Base-by-base conservation (phyloP, 1,140 invertebrate species). In the Trachelipus rathkii region DNA sequence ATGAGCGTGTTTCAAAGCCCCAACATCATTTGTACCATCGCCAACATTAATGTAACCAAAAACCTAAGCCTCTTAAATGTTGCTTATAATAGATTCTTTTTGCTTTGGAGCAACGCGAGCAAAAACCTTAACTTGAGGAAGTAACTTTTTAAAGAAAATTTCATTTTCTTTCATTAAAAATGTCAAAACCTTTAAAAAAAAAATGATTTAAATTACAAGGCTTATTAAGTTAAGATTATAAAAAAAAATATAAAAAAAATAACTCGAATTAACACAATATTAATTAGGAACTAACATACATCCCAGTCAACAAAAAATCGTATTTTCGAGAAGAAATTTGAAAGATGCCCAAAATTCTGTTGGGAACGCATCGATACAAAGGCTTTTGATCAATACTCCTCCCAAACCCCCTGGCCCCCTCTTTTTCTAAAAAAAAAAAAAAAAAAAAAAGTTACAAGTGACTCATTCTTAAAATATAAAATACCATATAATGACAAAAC, bases 11-110 rank as follows among this genome's bases (percentile, higher is more conserved):
- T 99, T 99, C 10, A 99, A 87, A 24, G 98, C 98, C n/a, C 98
- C 98, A 33, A 99, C 98, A 88, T 99, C 98, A 87, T 99, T 99
- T 1, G 98, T 99, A 78, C 98, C 98, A 88, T 99, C 98, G n/a
- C 98, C 98, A 85, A 99, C 98, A 99, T 99, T 0, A 99, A 85
- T 0, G 96, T 98, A 4, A 89, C 89, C n/a, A n/a, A 83, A 90
- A 97, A 23, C 97, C 97, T 0, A 95, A 84, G 44, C 89, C 89
- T 87, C 85, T 98, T 98, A 44, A 99, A 85, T 10, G 91, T 90
- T 1, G 94, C n/a, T 92, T 53, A 99, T 93, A 2, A 98, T 93
- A 84, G 91, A 92, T 87, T 99, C 97, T 86, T 98, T 98, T 84
- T 98, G 96, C 84, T 97, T 98, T 2, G 96, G 96, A 13, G 94